Evolutionary conservation across 2,888 invertebrate genomes (phyloP), one percentile per base, ranked within the genome.

Genomic region (Drosophila kuntzei): DNA sequence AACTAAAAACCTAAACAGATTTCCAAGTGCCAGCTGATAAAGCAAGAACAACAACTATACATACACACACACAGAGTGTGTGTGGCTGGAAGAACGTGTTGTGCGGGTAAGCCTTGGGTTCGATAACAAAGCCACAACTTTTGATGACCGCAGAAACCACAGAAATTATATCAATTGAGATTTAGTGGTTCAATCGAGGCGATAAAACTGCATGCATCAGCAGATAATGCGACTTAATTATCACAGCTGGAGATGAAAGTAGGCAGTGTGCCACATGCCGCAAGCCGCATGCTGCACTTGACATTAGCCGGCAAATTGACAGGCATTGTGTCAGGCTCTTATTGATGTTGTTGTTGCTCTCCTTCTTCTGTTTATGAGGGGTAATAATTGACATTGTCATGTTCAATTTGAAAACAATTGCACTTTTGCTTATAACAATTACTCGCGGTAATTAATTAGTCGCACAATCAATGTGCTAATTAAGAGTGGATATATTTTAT

Each of bases 51-150:
- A 11, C 8, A 37, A 20, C 25, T 3, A 39, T n/a, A 60, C 3
- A 16, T 14, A n/a, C 41, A 50, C 44, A 32, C 49, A 49, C 36
- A 18, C 39, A n/a, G 8, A n/a, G 12, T 37, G 18, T 34, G 36
- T 12, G 32, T 25, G 43, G n/a, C 32, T 22, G 34, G 5, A 18
- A 18, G 49, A 43, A 43, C 34, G 34, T 49, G 22, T 18, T 41
- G 36, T 34, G 54, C 59, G 36, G 74, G 74, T 74, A 74, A 75
- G 73, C 53, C 29, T 22, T 39, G 61, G 12, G 20, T 32, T 27
- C 14, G 39, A 32, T 39, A 57, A 58, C 64, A 69, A 70, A 71
- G 72, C 71, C 58, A 7, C 73, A 70, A 54, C 51, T 54, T 54
- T 51, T 14, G 39, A 37, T 34, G 36, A 54, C 58, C 62, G 32